A percentile compares a stretch with the other conserved stretches of the same genome.
phyloP scores from a whole-genome alignment of 2,888 invertebrate genomes.

The Bibio marci region DNA sequence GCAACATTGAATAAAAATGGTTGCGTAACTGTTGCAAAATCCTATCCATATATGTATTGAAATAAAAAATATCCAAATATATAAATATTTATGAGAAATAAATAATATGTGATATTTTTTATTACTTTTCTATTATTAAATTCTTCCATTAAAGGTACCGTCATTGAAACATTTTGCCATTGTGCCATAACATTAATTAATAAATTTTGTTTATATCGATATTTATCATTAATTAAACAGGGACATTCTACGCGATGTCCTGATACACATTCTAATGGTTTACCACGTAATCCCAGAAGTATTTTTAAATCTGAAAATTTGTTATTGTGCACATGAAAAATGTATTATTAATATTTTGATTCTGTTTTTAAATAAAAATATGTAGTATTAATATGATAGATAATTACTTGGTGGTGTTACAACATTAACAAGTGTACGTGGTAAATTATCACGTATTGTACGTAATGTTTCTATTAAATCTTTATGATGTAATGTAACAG shows the following conservation, averaged over 20 bases:
- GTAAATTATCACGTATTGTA: slow-evolving; percentile 36
- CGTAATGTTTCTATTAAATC: slow-evolving; percentile 30
- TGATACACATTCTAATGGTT: slow-evolving; percentile 27
- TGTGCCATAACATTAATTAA: slow-evolving; percentile 31
- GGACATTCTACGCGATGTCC: slow-evolving; percentile 35
- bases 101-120: no score
- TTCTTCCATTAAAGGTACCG: slow-evolving; percentile 29
- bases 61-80: no score
- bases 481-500: slow-evolving; percentile 30
- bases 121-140: no score
- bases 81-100: no score
- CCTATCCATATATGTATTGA: no score
- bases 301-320: slow-evolving; percentile 24
- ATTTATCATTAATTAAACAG: slow-evolving; percentile 33
- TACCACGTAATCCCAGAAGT: slow-evolving; percentile 24
- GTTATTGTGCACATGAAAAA: background rate
- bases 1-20: slow-evolving; percentile 29
- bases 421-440: slow-evolving; percentile 39
- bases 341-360: background rate
- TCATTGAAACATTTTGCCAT: slow-evolving; percentile 36
- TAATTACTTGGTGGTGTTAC: slow-evolving; percentile 32
- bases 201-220: slow-evolving; percentile 18
- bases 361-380: background rate
- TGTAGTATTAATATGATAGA: background rate
- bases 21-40: slow-evolving; percentile 40